phyloP scores from a whole-genome alignment of 2,113 vertebrate species.

The Brienomyrus brachyistius region DNA sequence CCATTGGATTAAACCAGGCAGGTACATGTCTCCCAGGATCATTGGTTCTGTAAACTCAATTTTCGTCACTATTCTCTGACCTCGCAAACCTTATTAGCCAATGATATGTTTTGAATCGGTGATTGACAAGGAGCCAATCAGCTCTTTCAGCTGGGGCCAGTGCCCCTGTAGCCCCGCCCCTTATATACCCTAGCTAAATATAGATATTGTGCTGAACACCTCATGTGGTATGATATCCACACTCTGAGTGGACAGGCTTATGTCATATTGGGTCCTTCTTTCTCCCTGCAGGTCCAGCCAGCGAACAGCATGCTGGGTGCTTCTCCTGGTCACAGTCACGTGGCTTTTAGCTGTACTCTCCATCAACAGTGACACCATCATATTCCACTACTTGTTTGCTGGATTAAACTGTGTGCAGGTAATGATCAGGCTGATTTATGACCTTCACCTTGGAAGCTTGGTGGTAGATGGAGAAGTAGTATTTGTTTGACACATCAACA shows the following conservation, averaged over 20 bases:
- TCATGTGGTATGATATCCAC: not conserved
- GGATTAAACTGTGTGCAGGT: slow-evolving; percentile 84
- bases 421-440: slow-evolving; percentile 1
- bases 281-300: slow-evolving; percentile 64
- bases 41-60: not conserved
- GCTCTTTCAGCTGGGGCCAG: not conserved
- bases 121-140: not conserved
- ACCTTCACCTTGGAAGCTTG: not conserved
- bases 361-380: slow-evolving; percentile 83
- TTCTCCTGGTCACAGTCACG: slow-evolving; percentile 73
- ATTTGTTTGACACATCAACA: not conserved
- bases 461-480: not conserved
- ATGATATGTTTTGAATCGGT: not conserved
- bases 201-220: not conserved
- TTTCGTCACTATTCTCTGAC: not conserved
- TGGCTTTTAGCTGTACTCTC: slow-evolving; percentile 84
- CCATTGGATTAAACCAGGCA: not conserved
- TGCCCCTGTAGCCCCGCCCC: not conserved
- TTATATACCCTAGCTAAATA: not conserved
- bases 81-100: not conserved
- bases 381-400: slow-evolving; percentile 90
- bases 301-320: slow-evolving; percentile 66
- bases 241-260: not conserved
- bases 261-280: slow-evolving; percentile 6
- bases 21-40: not conserved